phyloP scores from a whole-genome alignment of 2,113 vertebrate species.

The Cyanoramphus novaezelandiae region DNA sequence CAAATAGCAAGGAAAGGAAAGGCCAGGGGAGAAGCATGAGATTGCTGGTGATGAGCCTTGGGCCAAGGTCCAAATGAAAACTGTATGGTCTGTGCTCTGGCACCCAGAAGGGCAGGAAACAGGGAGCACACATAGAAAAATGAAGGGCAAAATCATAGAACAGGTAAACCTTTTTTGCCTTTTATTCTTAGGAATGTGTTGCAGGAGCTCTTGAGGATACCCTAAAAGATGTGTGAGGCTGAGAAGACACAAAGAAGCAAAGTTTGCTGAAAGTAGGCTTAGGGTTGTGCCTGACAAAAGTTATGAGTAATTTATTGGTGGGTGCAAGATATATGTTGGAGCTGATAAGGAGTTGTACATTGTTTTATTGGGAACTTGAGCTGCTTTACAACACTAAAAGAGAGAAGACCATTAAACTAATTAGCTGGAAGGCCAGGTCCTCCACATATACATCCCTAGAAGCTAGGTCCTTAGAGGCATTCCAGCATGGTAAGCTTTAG shows the following conservation, averaged over 20 bases:
- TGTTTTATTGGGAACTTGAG: not conserved
- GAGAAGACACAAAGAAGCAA: not conserved
- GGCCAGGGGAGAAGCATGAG: not conserved
- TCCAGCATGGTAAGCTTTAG: not conserved
- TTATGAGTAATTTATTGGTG: not conserved
- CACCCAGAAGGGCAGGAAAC: not conserved
- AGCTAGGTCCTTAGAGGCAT: not conserved
- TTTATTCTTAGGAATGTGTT: not conserved
- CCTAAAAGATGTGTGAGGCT: not conserved
- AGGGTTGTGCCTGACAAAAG: not conserved
- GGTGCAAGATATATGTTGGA: not conserved
- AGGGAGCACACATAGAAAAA: not conserved
- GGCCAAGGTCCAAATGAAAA: not conserved
- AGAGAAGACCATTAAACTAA: not conserved
- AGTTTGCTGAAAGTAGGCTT: not conserved
- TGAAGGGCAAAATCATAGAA: not conserved
- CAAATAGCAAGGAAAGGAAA: not conserved
- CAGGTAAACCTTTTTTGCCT: not conserved
- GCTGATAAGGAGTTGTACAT: not conserved
- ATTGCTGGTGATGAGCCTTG: not conserved
- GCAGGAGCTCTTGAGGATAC: not conserved
- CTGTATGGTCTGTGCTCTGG: not conserved
- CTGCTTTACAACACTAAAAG: not conserved
- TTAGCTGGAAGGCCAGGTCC: fast-evolving
- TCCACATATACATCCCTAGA: not conserved